A percentile compares a stretch with the other conserved stretches of the same genome.
Conservation (phyloP, 2,888 invertebrate genomes). For the Sicus ferrugineus region DNA sequence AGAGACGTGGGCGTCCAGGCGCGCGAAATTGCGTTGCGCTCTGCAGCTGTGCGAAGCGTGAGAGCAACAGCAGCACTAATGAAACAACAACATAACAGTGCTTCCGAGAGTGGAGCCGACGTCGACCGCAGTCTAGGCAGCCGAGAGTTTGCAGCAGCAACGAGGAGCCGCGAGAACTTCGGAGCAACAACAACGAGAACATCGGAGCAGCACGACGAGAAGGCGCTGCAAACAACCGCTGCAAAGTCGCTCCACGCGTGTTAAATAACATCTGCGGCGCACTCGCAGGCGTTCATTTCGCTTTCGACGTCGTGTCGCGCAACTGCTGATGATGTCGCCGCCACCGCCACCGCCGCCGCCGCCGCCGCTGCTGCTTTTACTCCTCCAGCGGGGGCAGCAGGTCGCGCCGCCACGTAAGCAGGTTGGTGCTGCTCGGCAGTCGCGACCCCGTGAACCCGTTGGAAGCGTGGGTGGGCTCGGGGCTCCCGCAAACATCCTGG, state of each 20-base stretch:
- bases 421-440: background rate
- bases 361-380: conserved; percentile 5
- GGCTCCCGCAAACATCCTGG: background rate
- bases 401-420: conserved; percentile 25
- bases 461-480: background rate
- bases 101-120: background rate
- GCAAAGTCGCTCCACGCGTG: conserved; percentile 12
- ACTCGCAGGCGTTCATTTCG: conserved; percentile 25
- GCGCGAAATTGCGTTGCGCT: background rate
- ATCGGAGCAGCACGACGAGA: background rate
- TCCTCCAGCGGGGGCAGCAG: background rate
- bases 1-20: background rate
- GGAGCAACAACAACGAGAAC: background rate
- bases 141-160: background rate
- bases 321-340: conserved; percentile 1
- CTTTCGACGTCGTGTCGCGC: conserved; percentile 16
- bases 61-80: background rate
- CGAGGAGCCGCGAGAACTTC: too few species aligned
- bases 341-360: background rate
- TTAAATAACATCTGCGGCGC: conserved; percentile 20
- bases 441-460: conserved; percentile 38
- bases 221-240: conserved; percentile 17
- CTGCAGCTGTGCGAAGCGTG: background rate
- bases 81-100: background rate
- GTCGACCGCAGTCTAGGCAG: background rate